These are phyloP conservation scores for Ceratina australensis DNA, from an alignment of 1,140 invertebrate genomes.

Conservation along the genomic window DNA sequence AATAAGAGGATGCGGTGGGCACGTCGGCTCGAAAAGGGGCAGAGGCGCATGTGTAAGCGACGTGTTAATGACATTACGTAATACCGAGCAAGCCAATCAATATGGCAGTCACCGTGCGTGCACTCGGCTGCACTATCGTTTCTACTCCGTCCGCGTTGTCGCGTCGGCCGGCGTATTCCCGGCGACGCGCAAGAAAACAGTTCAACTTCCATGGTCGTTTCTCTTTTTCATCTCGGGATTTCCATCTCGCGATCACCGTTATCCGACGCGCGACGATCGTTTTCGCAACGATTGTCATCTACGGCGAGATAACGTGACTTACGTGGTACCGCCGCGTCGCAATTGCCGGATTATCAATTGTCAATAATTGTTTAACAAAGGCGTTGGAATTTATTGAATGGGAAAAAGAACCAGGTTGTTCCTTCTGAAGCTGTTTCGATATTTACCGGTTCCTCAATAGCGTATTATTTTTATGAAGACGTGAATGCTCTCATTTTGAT, in stretches of 20 bases:
- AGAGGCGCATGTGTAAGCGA: conserved; percentile 72
- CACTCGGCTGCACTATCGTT: conserved; percentile 57
- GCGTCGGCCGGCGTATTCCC: conserved; percentile 17
- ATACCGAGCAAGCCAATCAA: conserved; percentile 76
- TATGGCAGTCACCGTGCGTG: conserved; percentile 69
- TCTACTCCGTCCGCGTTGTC: conserved; percentile 44
- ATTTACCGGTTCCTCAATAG: not conserved
- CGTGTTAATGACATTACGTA: conserved; percentile 78
- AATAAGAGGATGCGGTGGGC: conserved; percentile 41
- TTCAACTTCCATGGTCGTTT: not conserved
- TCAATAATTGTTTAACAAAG: not conserved
- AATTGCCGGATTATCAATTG: conserved; percentile 9
- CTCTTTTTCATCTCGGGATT: not conserved
- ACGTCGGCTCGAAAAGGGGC: conserved; percentile 43
- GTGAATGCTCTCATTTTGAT: not conserved
- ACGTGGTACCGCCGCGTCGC: not conserved
- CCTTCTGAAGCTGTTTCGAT: too few relatives aligned
- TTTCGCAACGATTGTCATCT: conserved; percentile 1
- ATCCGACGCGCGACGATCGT: not conserved
- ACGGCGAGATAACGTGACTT: conserved; percentile 14
- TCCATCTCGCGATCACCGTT: not conserved
- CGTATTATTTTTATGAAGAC: conserved; percentile 7
- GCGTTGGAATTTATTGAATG: too few relatives aligned
- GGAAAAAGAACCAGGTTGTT: too few relatives aligned
- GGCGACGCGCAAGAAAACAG: not conserved